Conservation (phyloP, 2,888 invertebrate species). For the Sinhomidia bicolor region DNA sequence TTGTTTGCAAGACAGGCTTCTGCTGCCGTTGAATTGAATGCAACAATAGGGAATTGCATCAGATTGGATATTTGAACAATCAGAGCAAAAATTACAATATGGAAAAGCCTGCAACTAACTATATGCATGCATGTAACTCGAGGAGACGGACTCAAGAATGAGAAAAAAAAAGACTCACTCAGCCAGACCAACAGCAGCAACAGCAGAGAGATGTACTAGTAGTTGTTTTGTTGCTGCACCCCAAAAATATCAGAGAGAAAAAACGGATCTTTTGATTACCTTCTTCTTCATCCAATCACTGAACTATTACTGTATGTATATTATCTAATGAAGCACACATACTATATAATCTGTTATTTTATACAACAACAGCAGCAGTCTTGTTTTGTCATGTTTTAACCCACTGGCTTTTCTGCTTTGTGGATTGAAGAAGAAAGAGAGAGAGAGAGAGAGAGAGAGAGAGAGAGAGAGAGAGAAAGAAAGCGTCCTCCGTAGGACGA, state of each 20-base stretch:
- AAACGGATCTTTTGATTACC: constrained; percentile 65
- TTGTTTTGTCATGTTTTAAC: constrained; percentile 19
- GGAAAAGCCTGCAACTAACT: constrained; percentile 44
- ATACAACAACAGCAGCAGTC: too few species aligned
- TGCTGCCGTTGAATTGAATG: not conserved
- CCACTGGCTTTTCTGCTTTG: constrained; percentile 25
- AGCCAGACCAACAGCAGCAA: too few species aligned
- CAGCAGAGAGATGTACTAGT: not conserved
- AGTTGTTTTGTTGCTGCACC: constrained; percentile 39
- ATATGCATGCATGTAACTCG: not conserved
- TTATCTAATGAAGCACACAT: constrained; percentile 40
- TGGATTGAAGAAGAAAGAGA: not conserved
- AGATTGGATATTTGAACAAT: constrained; percentile 42
- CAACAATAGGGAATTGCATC: too few species aligned
- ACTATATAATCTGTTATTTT: constrained; percentile 35
- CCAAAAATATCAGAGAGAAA: constrained; percentile 56
- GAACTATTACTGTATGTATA: constrained; percentile 23
- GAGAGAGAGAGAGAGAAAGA: too few species aligned
- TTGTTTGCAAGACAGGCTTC: not conserved
- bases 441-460: too few species aligned
- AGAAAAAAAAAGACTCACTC: not conserved
- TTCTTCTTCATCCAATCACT: constrained; percentile 36
- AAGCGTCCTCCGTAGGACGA: not conserved
- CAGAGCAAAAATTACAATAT: constrained; percentile 30
- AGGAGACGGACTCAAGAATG: not conserved